Evolutionary conservation across 2,797 vertebrate species (phyloP), one percentile per base, ranked within the genome.

Genomic region (Micropoecilia bifurca): DNA sequence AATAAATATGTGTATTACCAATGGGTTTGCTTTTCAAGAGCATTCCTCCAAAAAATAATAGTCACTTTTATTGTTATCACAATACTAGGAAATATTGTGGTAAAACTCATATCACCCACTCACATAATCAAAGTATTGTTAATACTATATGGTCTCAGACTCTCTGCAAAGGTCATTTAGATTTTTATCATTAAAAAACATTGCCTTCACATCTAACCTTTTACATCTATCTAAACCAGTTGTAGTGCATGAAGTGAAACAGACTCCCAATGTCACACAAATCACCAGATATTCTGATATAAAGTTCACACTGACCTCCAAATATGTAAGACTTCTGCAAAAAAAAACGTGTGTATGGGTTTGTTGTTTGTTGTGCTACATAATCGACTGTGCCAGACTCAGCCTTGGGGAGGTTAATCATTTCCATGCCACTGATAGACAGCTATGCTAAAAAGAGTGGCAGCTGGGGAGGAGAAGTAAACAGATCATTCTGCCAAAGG

Each of bases 261-360:
- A 41, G 57, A 61, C 13, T 18, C 30, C 14, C 33, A 1, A 66
- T 66, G 20, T 39, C 33, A 39, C 61, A 36, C 12, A 75, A 16
- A 75, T 59, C 16, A n/a, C 6, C 3, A 14, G 0, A 50, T 61
- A 30, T 61, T 66, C 43, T 36, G 66, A 68, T 71, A 55, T 43
- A 46, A 75, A n/a, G 22, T 41, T 50, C 73, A 13, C 55, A 25
- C 83, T 80, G 79, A 76, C 48, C 22, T 73, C 69, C 61, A 73
- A 63, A 79, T 66, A 77, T 25, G 14, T 36, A 7, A 77, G 22
- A 22, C 47, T 25, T 73, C 20, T 61, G 41, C 5, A 59, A 59
- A 16, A 61, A 61, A 33, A 61, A 61, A 30, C 25, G 14, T 28
- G 46, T 73, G 1, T 72, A 28, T 69, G 10, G 43, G 20, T 22